Conservation (phyloP, 2,797 vertebrate genomes). For the Phrynocephalus vlangalii region DNA sequence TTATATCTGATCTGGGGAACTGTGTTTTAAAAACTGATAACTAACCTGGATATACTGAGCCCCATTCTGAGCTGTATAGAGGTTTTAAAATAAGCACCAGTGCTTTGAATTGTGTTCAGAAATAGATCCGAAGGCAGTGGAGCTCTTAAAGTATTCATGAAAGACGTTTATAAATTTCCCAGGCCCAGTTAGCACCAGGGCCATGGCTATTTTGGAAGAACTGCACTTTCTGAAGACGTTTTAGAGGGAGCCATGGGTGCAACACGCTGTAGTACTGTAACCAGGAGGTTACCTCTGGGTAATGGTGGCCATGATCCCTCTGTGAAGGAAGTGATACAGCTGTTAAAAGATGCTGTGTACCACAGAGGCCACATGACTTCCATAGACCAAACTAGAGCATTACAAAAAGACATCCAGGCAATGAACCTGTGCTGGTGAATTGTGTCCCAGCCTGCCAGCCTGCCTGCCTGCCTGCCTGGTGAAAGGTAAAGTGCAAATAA, state of each 20-base stretch:
- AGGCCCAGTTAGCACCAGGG: background rate
- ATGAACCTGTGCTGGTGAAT: background rate
- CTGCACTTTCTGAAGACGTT: background rate
- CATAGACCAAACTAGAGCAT: background rate
- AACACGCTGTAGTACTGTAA: background rate
- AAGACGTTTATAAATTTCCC: background rate
- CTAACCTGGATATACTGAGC: background rate
- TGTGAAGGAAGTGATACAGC: background rate
- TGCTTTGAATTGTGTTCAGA: background rate
- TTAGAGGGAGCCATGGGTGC: background rate
- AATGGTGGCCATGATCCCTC: background rate
- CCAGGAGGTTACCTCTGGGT: background rate
- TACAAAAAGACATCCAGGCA: background rate
- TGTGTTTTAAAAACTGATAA: background rate
- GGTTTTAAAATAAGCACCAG: conserved; percentile 13
- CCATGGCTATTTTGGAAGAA: background rate
- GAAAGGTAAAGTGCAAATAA: no score
- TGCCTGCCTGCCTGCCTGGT: no score
- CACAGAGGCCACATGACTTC: background rate
- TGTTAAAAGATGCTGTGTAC: background rate
- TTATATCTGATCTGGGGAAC: background rate
- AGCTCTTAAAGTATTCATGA: background rate
- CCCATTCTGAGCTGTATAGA: background rate
- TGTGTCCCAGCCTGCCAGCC: background rate
- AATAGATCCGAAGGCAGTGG: background rate